Percentiles rank a stretch among this genome's conserved stretches.
These are phyloP conservation scores for Entomyzon cyanotis DNA, from an alignment of 2,113 vertebrate species.

Conservation along the genomic window DNA sequence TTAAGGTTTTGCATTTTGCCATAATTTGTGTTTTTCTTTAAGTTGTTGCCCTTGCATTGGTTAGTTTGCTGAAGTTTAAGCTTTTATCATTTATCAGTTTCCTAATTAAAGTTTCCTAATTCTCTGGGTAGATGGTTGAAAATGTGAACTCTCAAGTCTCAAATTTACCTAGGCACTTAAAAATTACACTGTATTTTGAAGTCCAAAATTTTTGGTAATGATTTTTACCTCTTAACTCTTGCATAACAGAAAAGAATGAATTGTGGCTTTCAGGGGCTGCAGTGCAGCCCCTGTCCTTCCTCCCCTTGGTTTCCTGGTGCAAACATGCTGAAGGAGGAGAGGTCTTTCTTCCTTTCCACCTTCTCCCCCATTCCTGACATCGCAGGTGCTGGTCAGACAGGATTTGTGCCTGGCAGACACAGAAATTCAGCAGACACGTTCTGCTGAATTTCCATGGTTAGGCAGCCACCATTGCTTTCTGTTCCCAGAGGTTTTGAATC, in stretches of 20 bases:
- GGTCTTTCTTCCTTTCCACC: neutral
- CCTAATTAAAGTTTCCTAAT: neutral
- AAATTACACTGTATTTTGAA: neutral
- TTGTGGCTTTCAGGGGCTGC: neutral
- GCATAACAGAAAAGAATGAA: neutral
- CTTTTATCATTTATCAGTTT: neutral
- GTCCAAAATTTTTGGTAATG: neutral
- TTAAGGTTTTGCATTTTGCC: neutral
- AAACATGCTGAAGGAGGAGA: neutral
- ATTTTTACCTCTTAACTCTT: neutral
- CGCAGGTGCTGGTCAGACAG: neutral
- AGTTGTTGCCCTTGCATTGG: neutral
- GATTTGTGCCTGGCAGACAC: neutral
- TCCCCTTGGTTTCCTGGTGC: neutral
- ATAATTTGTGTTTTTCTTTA: neutral
- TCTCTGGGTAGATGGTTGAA: neutral
- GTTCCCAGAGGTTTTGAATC: neutral
- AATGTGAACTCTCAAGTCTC: neutral
- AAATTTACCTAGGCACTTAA: neutral
- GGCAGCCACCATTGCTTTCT: neutral
- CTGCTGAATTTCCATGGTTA: neutral
- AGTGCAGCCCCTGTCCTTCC: neutral
- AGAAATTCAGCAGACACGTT: neutral
- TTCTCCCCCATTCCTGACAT: fast-evolving
- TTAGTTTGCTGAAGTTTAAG: neutral